Evolutionary conservation across 1,140 invertebrate species (phyloP).

Genomic region (Drosophila leontia): DNA sequence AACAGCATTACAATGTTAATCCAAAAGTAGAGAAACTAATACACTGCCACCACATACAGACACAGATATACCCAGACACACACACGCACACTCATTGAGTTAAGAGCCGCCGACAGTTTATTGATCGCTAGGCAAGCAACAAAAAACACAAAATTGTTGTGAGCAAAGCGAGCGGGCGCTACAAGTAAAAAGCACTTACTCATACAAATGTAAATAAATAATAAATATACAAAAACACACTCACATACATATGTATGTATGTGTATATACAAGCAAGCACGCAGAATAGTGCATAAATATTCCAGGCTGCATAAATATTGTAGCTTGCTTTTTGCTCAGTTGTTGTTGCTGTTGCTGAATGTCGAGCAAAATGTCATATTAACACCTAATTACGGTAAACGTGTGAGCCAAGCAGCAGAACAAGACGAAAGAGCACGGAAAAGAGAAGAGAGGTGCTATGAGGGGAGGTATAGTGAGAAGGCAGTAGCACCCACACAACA

Average conservation of each 20-base stretch:
- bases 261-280: not conserved
- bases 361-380: conserved; percentile 73
- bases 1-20: conserved; percentile 72
- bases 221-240: conserved; percentile 49
- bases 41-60: conserved; percentile 20
- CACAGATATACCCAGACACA: conserved; percentile 34
- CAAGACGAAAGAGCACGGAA: conserved; percentile 5
- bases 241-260: not conserved
- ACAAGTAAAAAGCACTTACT: conserved; percentile 40
- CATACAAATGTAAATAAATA: conserved; percentile 47
- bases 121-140: conserved; percentile 65
- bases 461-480: not conserved
- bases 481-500: conserved; percentile 15
- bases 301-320: conserved; percentile 74
- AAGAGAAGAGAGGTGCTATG: not conserved
- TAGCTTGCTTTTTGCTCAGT: conserved; percentile 33
- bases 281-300: conserved; percentile 51
- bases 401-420: conserved; percentile 18
- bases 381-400: conserved; percentile 74
- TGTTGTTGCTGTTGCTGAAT: conserved; percentile 30
- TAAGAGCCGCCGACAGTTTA: conserved; percentile 59
- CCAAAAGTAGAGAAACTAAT: conserved; percentile 32
- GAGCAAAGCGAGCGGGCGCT: conserved; percentile 27
- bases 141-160: conserved; percentile 33
- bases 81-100: conserved; percentile 38